These are phyloP conservation scores for Zaprionus capensis DNA, from an alignment of 1,140 invertebrate species.

Conservation along the genomic window DNA sequence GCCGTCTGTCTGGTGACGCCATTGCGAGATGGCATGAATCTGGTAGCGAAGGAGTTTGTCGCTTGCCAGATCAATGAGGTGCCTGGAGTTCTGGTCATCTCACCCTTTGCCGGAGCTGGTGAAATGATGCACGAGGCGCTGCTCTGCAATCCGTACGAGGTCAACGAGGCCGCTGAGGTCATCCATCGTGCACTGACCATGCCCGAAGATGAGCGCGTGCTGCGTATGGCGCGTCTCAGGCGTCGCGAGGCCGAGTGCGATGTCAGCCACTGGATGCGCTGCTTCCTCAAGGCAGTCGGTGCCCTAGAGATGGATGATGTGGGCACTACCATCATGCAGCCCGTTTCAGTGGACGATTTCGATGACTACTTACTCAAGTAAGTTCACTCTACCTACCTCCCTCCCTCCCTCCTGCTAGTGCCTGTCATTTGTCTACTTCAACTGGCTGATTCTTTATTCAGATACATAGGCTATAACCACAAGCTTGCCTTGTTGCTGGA, in stretches of 20 bases:
- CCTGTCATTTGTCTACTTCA: neutral
- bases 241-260: slow-evolving; percentile 92
- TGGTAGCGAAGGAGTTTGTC: slow-evolving; percentile 96
- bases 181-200: slow-evolving; percentile 94
- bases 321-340: slow-evolving; percentile 92
- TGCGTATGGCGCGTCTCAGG: slow-evolving; percentile 94
- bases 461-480: slow-evolving; percentile 93
- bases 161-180: slow-evolving; percentile 93
- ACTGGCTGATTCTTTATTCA: slow-evolving; percentile 77
- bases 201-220: slow-evolving; percentile 93
- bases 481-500: slow-evolving; percentile 94
- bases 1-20: slow-evolving; percentile 94
- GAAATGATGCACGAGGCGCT: slow-evolving; percentile 96
- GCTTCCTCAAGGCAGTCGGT: slow-evolving; percentile 94
- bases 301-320: slow-evolving; percentile 92
- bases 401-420: neutral
- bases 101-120: slow-evolving; percentile 95
- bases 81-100: slow-evolving; percentile 94
- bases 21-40: slow-evolving; percentile 95
- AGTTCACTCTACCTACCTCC: slow-evolving; percentile 52
- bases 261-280: slow-evolving; percentile 95
- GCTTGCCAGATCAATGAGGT: slow-evolving; percentile 95
- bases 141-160: slow-evolving; percentile 95
- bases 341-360: slow-evolving; percentile 94
- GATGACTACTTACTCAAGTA: slow-evolving; percentile 93